phyloP scores from a whole-genome alignment of 2,888 invertebrate species.

The Trichopoda pennipes region DNA sequence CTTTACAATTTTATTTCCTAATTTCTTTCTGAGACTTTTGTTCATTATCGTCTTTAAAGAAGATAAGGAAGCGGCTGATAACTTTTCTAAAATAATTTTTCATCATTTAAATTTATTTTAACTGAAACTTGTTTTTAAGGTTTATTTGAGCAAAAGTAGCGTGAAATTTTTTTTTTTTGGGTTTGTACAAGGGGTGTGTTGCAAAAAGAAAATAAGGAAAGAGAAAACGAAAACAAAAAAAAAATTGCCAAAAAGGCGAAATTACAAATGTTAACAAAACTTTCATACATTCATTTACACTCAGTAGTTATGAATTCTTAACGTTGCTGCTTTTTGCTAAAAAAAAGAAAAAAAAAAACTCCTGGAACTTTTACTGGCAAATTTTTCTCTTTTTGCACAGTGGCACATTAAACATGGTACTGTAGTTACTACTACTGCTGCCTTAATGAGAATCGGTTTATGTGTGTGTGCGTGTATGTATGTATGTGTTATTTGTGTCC shows the following conservation, averaged over 20 bases:
- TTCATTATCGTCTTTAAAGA: constrained; percentile 34
- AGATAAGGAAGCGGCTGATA: constrained; percentile 34
- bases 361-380: constrained; percentile 13
- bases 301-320: constrained; percentile 6
- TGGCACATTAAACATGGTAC: constrained; percentile 19
- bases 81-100: not conserved
- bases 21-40: not conserved
- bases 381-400: not conserved
- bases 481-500: not conserved
- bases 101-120: constrained; percentile 21
- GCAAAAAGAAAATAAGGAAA: not conserved
- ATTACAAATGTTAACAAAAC: constrained; percentile 37
- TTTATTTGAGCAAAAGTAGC: constrained; percentile 36
- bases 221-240: too few relatives aligned
- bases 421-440: constrained; percentile 6
- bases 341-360: constrained; percentile 11
- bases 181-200: constrained; percentile 8
- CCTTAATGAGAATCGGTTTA: constrained; percentile 12
- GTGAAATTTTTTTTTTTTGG: constrained; percentile 46
- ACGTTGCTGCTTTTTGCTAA: constrained; percentile 19
- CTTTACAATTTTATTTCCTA: not conserved
- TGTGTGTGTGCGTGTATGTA: not conserved
- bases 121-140: constrained; percentile 21
- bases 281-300: not conserved
- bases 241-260: constrained; percentile 1